These are phyloP conservation scores for Theristus sp. DNA, from an alignment of 2,888 invertebrate genomes.

Conservation along the genomic window DNA sequence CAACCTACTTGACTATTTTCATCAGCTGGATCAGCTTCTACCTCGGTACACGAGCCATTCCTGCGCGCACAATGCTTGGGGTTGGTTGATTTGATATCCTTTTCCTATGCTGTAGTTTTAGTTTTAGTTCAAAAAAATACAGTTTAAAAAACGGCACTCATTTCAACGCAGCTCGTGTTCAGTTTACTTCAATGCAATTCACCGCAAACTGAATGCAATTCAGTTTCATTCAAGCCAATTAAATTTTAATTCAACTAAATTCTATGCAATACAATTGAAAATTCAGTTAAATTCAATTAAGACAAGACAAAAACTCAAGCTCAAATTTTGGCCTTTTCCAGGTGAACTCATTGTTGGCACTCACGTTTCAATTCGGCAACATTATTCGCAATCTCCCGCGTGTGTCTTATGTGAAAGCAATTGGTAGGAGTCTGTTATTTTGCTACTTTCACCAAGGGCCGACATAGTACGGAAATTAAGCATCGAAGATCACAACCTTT, in stretches of 20 bases:
- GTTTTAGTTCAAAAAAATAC: no score
- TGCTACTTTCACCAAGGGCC: no score
- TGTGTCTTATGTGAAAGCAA: background rate
- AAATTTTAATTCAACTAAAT: no score
- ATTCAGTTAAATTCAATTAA: background rate
- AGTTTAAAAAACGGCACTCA: no score
- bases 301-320: background rate
- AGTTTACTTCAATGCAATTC: no score
- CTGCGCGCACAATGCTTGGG: conserved; percentile 26
- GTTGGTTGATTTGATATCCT: conserved; percentile 7
- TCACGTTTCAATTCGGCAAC: conserved; percentile 7
- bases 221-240: no score
- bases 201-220: no score
- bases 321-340: background rate
- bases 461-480: no score
- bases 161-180: no score
- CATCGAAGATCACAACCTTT: no score
- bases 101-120: no score
- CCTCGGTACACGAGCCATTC: conserved; percentile 25
- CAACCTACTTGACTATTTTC: conserved; percentile 1
- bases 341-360: conserved; percentile 20
- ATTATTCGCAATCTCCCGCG: conserved; percentile 1
- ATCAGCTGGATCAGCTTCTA: conserved; percentile 24
- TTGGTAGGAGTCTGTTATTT: background rate
- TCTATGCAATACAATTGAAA: no score